phyloP scores from a whole-genome alignment of 2,113 vertebrate species.

The Canis aureus region DNA sequence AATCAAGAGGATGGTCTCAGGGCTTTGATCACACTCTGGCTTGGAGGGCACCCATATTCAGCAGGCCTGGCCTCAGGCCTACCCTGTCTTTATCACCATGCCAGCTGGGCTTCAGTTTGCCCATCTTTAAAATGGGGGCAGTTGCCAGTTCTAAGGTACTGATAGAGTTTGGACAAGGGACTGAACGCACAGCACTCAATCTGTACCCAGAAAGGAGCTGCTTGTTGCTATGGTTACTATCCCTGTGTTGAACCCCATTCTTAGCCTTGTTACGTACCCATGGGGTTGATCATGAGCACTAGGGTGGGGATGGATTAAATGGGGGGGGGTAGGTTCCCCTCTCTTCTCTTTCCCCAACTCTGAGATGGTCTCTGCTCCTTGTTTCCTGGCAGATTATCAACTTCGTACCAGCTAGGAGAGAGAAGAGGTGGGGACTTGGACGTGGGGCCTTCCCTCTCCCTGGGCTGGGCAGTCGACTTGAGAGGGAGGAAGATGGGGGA shows the following conservation, averaged over 20 bases:
- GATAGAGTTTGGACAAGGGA: not conserved
- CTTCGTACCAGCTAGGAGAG: slow-evolving; percentile 84
- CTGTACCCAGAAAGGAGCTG: not conserved
- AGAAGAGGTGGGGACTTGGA: not conserved
- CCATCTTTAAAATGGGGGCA: slow-evolving; percentile 2
- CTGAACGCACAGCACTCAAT: not conserved
- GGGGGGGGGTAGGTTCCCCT: not conserved
- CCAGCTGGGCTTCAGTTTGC: not conserved
- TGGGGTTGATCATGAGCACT: not conserved
- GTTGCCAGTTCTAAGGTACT: not conserved
- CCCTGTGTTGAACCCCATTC: not conserved
- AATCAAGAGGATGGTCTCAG: not conserved
- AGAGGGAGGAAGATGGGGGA: not conserved
- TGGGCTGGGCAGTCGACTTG: not conserved
- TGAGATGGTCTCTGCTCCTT: not conserved
- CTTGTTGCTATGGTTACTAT: not conserved
- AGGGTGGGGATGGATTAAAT: not conserved
- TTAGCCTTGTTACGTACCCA: not conserved
- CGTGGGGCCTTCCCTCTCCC: not conserved
- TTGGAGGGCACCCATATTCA: not conserved
- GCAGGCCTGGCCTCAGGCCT: not conserved
- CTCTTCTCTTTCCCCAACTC: accelerated
- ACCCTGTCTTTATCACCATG: not conserved
- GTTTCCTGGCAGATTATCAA: slow-evolving; percentile 83
- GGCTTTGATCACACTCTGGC: not conserved